Evolutionary conservation across 1,140 invertebrate species (phyloP), one percentile per base, ranked within the genome.

Genomic region (Tachypleus tridentatus): DNA sequence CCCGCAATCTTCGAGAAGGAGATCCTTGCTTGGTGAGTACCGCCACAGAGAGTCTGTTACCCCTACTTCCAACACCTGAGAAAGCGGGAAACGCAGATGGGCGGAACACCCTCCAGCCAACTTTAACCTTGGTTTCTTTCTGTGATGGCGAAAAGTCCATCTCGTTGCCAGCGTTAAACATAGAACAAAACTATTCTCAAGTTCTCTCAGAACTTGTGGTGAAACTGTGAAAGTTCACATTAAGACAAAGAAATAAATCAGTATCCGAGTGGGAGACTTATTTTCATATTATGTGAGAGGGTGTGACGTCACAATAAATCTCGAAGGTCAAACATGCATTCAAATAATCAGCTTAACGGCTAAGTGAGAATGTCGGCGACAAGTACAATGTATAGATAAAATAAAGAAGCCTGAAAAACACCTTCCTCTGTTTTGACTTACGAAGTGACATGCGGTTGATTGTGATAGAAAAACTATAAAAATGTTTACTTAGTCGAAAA

Each of bases 151-250:
- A 80, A 66, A 76, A 75, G 59, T 74, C 75, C 7, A 73, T 80
- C 47, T 77, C 76, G 0, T 70, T 81, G 48, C 80, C 80, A 0
- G 76, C 78, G 29, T 71, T 81, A 11, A 77, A 76, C 67, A 72
- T 78, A 10, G 79, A 81, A 64, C 78, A 80, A 69, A 80, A 80
- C 69, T 81, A 80, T 70, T 75, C 77, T 61, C 79, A 81, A 70
- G 76, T 80, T 70, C 71, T 81, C 56, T 79, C 80, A 0, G 79
- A 81, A 65, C 70, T 81, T 3, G 79, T 79, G n/a, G 74, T 77
- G 65, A 73, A 71, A 60, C 65, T 75, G 59, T 75, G 68, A 68
- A 67, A 10, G 6, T 9, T 29, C 29, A 29, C 29, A 29, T 29
- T 29, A 29, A 29, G 29, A 29, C 29, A 29, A 29, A 29, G 29